Evolutionary conservation across 2,888 invertebrate species (phyloP), one percentile per base, ranked within the genome.

Genomic region (Apamea sordens): DNA sequence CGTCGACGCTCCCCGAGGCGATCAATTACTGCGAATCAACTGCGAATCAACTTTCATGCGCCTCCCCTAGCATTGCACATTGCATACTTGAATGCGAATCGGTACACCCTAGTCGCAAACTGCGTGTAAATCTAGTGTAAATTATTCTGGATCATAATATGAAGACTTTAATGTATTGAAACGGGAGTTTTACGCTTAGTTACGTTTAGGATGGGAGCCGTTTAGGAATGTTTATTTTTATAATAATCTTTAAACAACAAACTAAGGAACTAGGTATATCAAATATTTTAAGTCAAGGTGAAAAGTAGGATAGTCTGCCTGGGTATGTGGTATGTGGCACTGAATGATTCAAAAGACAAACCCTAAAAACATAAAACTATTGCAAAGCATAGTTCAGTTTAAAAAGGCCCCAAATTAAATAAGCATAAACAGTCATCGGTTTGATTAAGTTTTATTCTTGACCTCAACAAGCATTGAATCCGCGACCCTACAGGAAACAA

Each of bases 11-110:
- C 90, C 94, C 93, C 89, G 89, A 86, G 90, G 94, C 93, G 93
- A 94, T 94, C 94, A 94, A 94, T 94, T 94, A 94, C 94, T 92
- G 90, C 92, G 91, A 94, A 94, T 94, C 93, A 93, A 94, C 94
- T 91, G 91, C 91, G 93, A 93, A 93, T 93, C 92, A 92, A 92
- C 93, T 93, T 93, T 92, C 93, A 92, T 92, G 90, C 88, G 86
- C 53, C 89, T 91, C 91, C 93, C 93, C 91, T 89, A 85, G 87
- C 88, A 90, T 90, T 91, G 92, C 32, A 91, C 92, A 93, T 92
- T 91, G 91, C 90, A 89, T 92, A 91, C 87, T 91, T 90, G 83
- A 86, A 86, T 88, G 88, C 76, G 87, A 88, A 76, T 79, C 71
- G 56, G 79, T 68, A 86, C 65, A 76, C 73, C 86, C 85, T 74